A percentile compares a stretch with the other conserved stretches of the same genome.
Evolutionary conservation across 2,888 invertebrate species (phyloP).

Genomic region (Mythimna vitellina): DNA sequence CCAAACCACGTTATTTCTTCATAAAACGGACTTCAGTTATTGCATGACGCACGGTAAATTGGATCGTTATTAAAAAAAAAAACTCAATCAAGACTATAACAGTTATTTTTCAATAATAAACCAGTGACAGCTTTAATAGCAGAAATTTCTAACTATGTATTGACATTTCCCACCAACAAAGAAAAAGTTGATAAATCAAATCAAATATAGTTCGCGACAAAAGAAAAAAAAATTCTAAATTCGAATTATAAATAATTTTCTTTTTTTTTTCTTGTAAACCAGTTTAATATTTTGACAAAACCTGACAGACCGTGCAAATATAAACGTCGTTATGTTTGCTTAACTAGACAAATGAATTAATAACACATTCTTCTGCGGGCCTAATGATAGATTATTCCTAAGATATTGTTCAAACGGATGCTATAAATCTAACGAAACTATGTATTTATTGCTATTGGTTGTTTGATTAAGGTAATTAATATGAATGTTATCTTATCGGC

Average conservation of each 20-base stretch:
- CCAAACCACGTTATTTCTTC: conserved; percentile 55
- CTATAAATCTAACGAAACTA: conserved; percentile 57
- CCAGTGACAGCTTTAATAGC: conserved; percentile 5
- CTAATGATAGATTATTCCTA: conserved; percentile 42
- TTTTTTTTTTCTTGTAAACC: not conserved
- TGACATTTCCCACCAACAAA: not conserved
- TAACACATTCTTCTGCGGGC: conserved; percentile 37
- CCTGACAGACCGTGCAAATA: conserved; percentile 1
- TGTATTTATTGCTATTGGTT: conserved; percentile 52
- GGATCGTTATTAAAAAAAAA: conserved; percentile 26
- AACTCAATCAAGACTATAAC: conserved; percentile 4
- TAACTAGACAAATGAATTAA: conserved; percentile 30
- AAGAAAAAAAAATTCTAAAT: conserved; percentile 1
- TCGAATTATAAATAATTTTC: not conserved
- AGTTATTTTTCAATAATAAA: conserved; percentile 5
- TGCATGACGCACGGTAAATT: conserved; percentile 36
- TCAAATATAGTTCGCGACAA: not conserved
- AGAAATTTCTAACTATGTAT: not conserved
- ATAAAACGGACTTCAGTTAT: conserved; percentile 34
- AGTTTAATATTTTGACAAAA: not conserved
- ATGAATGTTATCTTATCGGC: conserved; percentile 61
- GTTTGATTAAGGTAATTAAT: conserved; percentile 63
- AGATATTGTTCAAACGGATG: conserved; percentile 54
- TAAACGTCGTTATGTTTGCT: conserved; percentile 7
- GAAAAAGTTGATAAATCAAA: not conserved